Evolutionary conservation across 2,113 vertebrate species (phyloP).

Genomic region (Chiloscyllium plagiosum): DNA sequence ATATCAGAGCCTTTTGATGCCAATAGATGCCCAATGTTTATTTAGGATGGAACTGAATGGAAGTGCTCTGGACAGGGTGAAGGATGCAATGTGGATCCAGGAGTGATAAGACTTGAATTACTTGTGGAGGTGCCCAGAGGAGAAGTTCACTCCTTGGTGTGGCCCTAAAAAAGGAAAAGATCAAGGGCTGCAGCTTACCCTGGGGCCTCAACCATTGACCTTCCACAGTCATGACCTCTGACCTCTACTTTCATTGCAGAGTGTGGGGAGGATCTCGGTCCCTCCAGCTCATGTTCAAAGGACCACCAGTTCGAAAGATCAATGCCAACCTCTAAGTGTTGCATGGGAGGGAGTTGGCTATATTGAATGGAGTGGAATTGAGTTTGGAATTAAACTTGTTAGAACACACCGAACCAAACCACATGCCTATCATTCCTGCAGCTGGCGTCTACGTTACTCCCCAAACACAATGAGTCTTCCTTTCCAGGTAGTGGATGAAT

Average conservation of each 20-base stretch:
- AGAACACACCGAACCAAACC: neutral
- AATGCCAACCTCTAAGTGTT: too few relatives aligned
- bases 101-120: too few relatives aligned
- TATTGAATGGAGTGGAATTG: too few relatives aligned
- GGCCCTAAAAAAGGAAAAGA: neutral
- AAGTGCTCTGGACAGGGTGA: neutral
- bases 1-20: neutral
- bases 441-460: neutral
- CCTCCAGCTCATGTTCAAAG: too few relatives aligned
- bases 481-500: neutral
- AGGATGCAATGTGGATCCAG: too few relatives aligned
- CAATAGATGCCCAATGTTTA: neutral
- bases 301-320: too few relatives aligned
- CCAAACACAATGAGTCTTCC: neutral
- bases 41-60: neutral
- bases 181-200: neutral
- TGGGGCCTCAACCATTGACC: neutral
- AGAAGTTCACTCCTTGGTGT: neutral
- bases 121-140: too few relatives aligned
- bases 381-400: neutral
- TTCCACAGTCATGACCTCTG: neutral
- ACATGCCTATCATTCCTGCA: neutral
- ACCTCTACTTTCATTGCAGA: too few relatives aligned
- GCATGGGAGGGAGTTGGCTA: too few relatives aligned
- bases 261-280: too few relatives aligned